Conservation (phyloP, 2,888 invertebrate species). For the Elmis aenea region DNA sequence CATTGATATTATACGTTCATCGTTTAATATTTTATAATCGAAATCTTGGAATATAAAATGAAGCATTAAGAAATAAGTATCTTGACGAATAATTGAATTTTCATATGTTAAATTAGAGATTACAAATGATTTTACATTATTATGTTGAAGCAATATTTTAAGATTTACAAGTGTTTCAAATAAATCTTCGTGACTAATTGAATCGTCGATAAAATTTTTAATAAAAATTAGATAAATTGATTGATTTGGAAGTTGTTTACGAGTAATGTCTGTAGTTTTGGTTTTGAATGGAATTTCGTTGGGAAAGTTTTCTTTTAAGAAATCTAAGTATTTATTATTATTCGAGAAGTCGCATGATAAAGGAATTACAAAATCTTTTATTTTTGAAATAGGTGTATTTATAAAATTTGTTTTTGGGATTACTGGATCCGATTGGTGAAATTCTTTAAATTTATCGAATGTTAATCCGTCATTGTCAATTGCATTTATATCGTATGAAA, state of each 20-base stretch:
- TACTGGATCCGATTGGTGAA: background rate
- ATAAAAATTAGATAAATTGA: constrained; percentile 5
- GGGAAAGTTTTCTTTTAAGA: no score
- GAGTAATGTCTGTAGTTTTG: no score
- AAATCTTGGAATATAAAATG: constrained; percentile 6
- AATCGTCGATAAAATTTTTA: constrained; percentile 7
- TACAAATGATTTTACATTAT: constrained; percentile 3
- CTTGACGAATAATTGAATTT: constrained; percentile 4
- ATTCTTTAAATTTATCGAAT: background rate
- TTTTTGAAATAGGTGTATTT: no score
- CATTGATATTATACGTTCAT: constrained; percentile 6
- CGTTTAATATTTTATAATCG: constrained; percentile 6
- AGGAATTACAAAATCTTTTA: no score
- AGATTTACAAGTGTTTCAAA: constrained; percentile 6
- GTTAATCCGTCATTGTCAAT: background rate
- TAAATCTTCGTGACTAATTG: constrained; percentile 4
- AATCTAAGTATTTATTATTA: no score
- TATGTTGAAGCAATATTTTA: constrained; percentile 4
- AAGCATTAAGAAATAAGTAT: constrained; percentile 7
- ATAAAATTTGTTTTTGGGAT: no score
- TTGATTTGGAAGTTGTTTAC: constrained; percentile 2
- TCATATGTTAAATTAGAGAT: constrained; percentile 3
- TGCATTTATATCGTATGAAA: background rate
- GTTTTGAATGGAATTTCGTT: no score
- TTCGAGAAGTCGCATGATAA: no score